phyloP scores from a whole-genome alignment of 2,888 invertebrate species.

The Eretmocerus hayati region DNA sequence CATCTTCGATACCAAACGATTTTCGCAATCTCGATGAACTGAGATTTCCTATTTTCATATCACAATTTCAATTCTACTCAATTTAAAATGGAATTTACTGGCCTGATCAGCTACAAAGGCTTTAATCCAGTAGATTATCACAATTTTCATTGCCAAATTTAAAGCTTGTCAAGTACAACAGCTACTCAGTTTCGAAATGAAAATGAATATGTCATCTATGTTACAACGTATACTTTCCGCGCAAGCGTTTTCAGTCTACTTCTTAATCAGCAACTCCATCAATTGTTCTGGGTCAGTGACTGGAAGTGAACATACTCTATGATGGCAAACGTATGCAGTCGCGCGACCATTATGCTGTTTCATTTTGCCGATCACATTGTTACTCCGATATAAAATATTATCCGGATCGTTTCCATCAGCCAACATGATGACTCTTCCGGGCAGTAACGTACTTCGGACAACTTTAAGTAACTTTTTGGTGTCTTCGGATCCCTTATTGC shows the following conservation, averaged over 20 bases:
- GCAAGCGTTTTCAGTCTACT: neutral
- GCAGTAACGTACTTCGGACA: slow-evolving; percentile 59
- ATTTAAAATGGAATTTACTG: no score
- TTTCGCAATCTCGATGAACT: no score
- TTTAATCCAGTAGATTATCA: no score
- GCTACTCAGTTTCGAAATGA: no score
- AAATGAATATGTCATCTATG: no score
- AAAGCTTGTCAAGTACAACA: no score
- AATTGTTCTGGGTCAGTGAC: slow-evolving; percentile 62
- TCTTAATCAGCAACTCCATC: slow-evolving; percentile 51
- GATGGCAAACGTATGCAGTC: slow-evolving; percentile 72
- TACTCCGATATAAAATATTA: slow-evolving; percentile 42
- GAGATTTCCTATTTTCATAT: no score
- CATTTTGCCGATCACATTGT: slow-evolving; percentile 51
- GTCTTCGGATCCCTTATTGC: slow-evolving; percentile 57
- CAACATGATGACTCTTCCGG: slow-evolving; percentile 63
- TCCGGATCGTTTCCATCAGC: slow-evolving; percentile 52
- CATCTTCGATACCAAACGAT: no score
- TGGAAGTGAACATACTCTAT: slow-evolving; percentile 68
- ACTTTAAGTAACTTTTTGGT: slow-evolving; percentile 61
- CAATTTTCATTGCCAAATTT: no score
- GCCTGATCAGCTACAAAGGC: no score
- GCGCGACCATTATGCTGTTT: slow-evolving; percentile 56
- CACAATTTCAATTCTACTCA: no score
- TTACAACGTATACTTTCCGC: no score